Percentiles rank a stretch among this genome's conserved stretches.
Conservation (phyloP, 2,113 vertebrate genomes). For the Pterocles orientalis region DNA sequence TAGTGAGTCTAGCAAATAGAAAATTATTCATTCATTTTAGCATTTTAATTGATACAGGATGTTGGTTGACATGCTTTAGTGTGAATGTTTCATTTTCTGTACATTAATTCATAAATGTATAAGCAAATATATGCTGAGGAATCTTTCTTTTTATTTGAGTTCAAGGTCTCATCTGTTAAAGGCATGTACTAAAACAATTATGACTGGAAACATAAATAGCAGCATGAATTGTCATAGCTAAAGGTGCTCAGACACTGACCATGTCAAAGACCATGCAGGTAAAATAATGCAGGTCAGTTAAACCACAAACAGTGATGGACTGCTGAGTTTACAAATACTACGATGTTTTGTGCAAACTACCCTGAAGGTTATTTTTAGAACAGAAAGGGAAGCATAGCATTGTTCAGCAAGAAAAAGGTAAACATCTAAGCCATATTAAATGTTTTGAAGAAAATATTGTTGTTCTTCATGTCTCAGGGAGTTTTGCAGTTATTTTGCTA, state of each 20-base stretch:
- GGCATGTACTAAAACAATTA: background rate
- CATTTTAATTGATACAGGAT: background rate
- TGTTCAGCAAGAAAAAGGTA: background rate
- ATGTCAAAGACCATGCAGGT: background rate
- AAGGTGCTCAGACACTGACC: background rate
- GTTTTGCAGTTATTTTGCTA: background rate
- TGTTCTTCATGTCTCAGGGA: background rate
- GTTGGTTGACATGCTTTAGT: background rate
- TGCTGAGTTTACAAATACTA: background rate
- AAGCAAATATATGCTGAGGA: background rate
- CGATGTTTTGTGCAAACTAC: background rate
- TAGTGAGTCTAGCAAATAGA: background rate
- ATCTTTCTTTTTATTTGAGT: background rate
- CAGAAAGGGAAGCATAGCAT: background rate
- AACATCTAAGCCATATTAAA: background rate
- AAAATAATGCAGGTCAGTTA: background rate
- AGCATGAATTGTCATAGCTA: background rate
- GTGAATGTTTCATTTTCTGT: background rate
- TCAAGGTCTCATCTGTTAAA: background rate
- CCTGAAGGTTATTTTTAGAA: background rate
- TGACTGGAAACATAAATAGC: background rate
- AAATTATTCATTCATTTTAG: background rate
- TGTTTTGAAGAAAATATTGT: background rate
- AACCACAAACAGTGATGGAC: background rate
- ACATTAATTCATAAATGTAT: background rate